A percentile compares a stretch with the other conserved stretches of the same genome.
phyloP scores from a whole-genome alignment of 1,140 invertebrate genomes.

The Hydropsyche tenuis region DNA sequence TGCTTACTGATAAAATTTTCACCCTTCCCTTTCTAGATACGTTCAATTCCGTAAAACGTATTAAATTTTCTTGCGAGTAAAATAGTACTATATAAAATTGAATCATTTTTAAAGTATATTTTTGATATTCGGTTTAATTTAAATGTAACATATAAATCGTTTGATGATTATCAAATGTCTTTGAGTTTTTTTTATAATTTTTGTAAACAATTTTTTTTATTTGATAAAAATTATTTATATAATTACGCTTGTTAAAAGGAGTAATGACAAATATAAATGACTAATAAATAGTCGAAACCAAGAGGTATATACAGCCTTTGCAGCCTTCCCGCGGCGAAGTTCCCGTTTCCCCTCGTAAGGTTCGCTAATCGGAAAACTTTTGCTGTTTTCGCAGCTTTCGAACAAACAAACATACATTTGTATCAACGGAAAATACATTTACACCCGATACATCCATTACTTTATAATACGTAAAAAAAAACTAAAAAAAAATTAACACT shows the following conservation, averaged over 20 bases:
- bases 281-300: conserved; percentile 27
- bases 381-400: conserved; percentile 38
- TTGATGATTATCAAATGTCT: too few species aligned
- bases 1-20: conserved; percentile 25
- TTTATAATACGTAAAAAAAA: too few species aligned
- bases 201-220: too few species aligned
- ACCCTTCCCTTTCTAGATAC: conserved; percentile 9
- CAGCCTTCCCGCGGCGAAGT: conserved; percentile 3
- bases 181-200: too few species aligned
- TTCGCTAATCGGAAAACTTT: conserved; percentile 44
- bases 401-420: conserved; percentile 41
- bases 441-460: too few species aligned
- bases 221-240: too few species aligned
- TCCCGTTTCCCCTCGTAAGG: conserved; percentile 36
- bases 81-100: too few species aligned
- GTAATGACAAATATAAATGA: conserved; percentile 25
- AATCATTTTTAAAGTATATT: too few species aligned
- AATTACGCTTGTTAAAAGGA: not conserved
- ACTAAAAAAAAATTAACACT: not conserved
- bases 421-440: conserved; percentile 35
- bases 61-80: not conserved
- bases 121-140: too few species aligned
- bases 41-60: not conserved
- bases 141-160: too few species aligned
- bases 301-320: not conserved